Percentiles rank a stretch among this genome's conserved stretches.
phyloP scores from a whole-genome alignment of 37 sponge, comb jelly and placozoan species.

The Diacarnus erythraeanus region DNA sequence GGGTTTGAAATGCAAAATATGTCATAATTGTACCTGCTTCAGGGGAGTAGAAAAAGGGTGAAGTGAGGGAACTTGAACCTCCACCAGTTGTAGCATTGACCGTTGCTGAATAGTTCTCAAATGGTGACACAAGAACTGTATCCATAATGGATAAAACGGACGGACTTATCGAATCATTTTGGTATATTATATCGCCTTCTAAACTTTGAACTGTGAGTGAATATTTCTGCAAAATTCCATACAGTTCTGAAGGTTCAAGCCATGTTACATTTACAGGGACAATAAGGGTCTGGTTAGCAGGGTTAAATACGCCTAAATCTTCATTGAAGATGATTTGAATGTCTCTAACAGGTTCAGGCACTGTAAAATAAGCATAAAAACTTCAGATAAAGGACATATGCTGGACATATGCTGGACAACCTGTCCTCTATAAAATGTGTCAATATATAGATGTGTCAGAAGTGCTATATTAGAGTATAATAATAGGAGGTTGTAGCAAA shows the following conservation, averaged over 20 bases:
- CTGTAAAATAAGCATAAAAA: slow-evolving; percentile 10
- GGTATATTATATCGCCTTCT: not conserved
- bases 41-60: not conserved
- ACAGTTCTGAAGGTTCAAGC: slow-evolving; percentile 14
- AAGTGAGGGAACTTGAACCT: slow-evolving; percentile 2
- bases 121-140: slow-evolving; percentile 13
- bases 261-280: slow-evolving; percentile 20
- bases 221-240: slow-evolving; percentile 35
- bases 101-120: slow-evolving; percentile 35
- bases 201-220: not conserved
- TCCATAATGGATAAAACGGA: not conserved
- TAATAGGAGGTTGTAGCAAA: too few relatives aligned
- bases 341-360: slow-evolving; percentile 11
- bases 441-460: too few relatives aligned
- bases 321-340: not conserved
- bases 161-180: not conserved
- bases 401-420: too few relatives aligned
- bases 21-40: slow-evolving; percentile 30
- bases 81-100: slow-evolving; percentile 31
- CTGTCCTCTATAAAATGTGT: too few relatives aligned
- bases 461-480: too few relatives aligned
- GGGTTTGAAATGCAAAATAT: not conserved
- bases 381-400: too few relatives aligned
- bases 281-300: not conserved
- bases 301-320: not conserved